These are phyloP conservation scores for Cataglyphis rosenhaueri DNA, from an alignment of 2,888 invertebrate species.

Conservation along the genomic window DNA sequence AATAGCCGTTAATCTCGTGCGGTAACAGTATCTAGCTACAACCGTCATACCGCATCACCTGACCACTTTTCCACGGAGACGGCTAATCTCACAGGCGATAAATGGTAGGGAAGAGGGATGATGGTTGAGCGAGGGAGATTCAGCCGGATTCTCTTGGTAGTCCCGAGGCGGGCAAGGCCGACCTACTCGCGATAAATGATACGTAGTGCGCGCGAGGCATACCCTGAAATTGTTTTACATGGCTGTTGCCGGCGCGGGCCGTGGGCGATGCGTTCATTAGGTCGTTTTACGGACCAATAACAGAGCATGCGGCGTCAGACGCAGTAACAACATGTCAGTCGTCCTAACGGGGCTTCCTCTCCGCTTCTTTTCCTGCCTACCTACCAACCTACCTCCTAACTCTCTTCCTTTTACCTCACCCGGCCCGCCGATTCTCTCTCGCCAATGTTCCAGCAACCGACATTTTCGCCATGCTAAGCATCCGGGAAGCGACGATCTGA, in stretches of 20 bases:
- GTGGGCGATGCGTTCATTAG: conserved; percentile 84
- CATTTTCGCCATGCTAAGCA: conserved; percentile 52
- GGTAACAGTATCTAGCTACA: conserved; percentile 71
- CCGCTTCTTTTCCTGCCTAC: conserved; percentile 52
- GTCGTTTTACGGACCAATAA: conserved; percentile 82
- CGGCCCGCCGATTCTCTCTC: conserved; percentile 19
- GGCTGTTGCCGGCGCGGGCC: conserved; percentile 64
- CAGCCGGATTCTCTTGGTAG: conserved; percentile 29
- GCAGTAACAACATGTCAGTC: conserved; percentile 83
- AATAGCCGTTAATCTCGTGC: conserved; percentile 64
- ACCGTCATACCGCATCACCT: conserved; percentile 50
- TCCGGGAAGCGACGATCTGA: conserved; percentile 58
- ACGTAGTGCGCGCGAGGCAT: conserved; percentile 57
- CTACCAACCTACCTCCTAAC: conserved; percentile 1
- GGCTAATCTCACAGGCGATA: conserved; percentile 63
- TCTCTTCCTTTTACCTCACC: conserved; percentile 43
- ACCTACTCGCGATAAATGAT: conserved; percentile 77
- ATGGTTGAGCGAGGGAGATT: neutral
- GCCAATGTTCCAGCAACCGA: conserved; percentile 50
- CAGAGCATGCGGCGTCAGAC: conserved; percentile 74
- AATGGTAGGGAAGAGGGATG: neutral
- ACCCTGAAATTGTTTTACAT: conserved; percentile 80
- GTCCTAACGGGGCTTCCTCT: conserved; percentile 81
- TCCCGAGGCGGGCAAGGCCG: conserved; percentile 62
- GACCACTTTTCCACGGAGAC: conserved; percentile 58